Conservation (phyloP, 2,797 vertebrate species). For the Helostoma temminkii region DNA sequence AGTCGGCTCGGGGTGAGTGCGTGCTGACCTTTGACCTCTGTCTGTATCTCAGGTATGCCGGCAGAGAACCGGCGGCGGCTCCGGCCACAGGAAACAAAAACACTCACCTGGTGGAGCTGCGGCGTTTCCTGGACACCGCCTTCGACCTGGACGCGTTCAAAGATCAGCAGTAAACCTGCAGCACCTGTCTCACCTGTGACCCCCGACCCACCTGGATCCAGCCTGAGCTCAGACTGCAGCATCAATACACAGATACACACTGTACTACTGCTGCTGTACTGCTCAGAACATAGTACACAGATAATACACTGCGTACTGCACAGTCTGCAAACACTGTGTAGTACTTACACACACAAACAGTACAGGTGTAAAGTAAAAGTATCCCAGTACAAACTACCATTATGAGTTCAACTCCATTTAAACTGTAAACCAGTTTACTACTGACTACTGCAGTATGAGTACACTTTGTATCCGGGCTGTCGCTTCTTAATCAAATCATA, state of each 20-base stretch:
- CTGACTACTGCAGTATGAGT: not conserved
- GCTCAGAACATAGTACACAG: not conserved
- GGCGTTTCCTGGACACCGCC: conserved; percentile 90
- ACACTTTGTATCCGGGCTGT: not conserved
- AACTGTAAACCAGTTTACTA: not conserved
- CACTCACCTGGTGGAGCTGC: conserved; percentile 90
- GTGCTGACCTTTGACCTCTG: conserved; percentile 14
- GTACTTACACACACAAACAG: not conserved
- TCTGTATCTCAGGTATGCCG: conserved; percentile 87
- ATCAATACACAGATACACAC: conserved; percentile 8
- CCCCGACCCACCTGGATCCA: conserved; percentile 7
- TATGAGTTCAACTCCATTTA: not conserved
- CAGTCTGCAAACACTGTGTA: not conserved
- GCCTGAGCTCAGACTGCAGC: not conserved
- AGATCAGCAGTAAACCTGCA: conserved; percentile 61
- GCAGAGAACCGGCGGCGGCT: conserved; percentile 90
- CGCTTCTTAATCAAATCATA: not conserved
- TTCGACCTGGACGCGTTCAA: conserved; percentile 89
- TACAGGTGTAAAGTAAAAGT: not conserved
- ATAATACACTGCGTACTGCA: not conserved
- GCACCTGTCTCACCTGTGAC: conserved; percentile 38
- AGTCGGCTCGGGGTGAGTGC: not conserved
- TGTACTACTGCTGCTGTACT: not conserved
- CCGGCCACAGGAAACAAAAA: conserved; percentile 96
- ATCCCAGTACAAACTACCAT: not conserved